Base-by-base conservation (phyloP, 2,888 invertebrate genomes). In the Ecliptopera silaceata region DNA sequence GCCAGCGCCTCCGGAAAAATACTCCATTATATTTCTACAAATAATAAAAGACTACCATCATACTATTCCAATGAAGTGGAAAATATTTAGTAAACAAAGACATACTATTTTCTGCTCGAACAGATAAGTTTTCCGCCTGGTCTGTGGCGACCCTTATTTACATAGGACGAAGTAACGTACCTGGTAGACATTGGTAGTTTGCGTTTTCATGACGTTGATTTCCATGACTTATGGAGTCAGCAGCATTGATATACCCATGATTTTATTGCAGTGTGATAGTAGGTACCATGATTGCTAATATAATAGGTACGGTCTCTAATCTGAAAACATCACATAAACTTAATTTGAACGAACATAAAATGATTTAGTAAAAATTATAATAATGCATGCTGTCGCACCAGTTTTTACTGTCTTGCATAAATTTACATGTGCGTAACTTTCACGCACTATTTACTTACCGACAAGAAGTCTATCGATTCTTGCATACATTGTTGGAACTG, bases 401-500 rank as follows among this genome's bases (percentile, higher is more conserved):
- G 49, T 49, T 56, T 56, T 45, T 45, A 39, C 39, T 17, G 13
- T 13, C 10, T 17, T 39, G 45, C 45, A 36, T 49, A 56, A 38
- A 13, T 26, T 29, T 4, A 44, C 20, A 15, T 46, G 15, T 51
- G 34, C 26, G 26, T 46, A 46, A 13, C 22, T 43, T 57, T 57
- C 47, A 52, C 57, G 57, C 52, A 43, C 46, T 51, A 51, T 47
- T 51, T 47, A 52, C 51, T 47, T 56, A 55, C 26, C 46, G 34
- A 47, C 31, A 44, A 29, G 36, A 47, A 50, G 20, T 10, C 17
- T 31, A n/a, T n/a, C n/a, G n/a, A n/a, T n/a, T n/a, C n/a, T n/a
- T 51, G 42, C 29, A 46, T 56, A 32, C n/a, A 44, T 48, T 15
- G 38, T 42, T 12, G 11, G 36, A 12, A 42, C 36, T 15, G 22